These are phyloP conservation scores for Geodia barretti DNA, from an alignment of 37 sponge, comb jelly and placozoan genomes.

Conservation along the genomic window DNA sequence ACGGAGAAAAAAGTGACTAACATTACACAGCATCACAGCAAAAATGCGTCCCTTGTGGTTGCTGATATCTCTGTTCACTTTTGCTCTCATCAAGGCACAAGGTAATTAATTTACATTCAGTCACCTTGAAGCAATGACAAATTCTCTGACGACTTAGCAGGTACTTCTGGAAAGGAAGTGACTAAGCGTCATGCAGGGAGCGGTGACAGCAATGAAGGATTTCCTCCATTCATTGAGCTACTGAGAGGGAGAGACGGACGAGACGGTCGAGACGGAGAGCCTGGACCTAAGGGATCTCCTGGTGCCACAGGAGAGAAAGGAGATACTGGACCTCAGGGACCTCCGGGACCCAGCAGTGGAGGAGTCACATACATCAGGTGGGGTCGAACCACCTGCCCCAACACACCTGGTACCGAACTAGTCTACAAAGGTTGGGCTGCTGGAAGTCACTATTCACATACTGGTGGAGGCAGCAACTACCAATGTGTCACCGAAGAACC, in stretches of 20 bases:
- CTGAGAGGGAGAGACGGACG: conserved; percentile 43
- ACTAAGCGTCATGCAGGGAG: background rate
- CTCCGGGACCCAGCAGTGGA: conserved; percentile 7
- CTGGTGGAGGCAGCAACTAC: conserved; percentile 33
- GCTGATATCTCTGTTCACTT: too few relatives aligned
- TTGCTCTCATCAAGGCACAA: too few relatives aligned
- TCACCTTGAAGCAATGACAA: too few relatives aligned
- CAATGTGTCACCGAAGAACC: conserved; percentile 20
- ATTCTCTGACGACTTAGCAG: too few relatives aligned
- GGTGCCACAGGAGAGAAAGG: conserved; percentile 32
- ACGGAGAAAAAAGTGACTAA: too few relatives aligned
- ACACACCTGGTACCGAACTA: conserved; percentile 15
- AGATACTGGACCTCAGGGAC: conserved; percentile 13
- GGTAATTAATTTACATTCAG: too few relatives aligned
- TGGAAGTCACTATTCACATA: background rate
- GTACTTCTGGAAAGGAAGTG: too few relatives aligned
- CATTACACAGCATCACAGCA: too few relatives aligned
- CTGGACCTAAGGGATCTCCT: background rate
- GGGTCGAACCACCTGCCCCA: conserved; percentile 35
- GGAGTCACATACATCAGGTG: conserved; percentile 35
- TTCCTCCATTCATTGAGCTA: conserved; percentile 18
- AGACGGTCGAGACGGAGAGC: conserved; percentile 36
- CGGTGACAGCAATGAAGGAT: background rate
- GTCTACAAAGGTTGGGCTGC: conserved; percentile 32
- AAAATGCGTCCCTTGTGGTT: too few relatives aligned